Evolutionary conservation across 1,140 invertebrate species (phyloP).

Genomic region (Pogonus chalceus): DNA sequence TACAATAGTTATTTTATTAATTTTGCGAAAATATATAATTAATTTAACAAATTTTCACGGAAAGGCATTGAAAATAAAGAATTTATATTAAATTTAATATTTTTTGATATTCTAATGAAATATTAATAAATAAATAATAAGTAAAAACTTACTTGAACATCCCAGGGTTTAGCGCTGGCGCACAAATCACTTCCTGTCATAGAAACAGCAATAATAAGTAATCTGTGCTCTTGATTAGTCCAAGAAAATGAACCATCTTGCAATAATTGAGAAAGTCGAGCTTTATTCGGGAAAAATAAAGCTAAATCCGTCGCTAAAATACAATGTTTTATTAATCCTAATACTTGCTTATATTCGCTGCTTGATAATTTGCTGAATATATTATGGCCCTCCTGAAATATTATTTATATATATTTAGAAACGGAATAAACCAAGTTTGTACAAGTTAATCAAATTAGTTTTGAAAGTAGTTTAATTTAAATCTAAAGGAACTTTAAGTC

Average conservation of each 20-base stretch:
- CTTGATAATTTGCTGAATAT: constrained; percentile 65
- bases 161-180: constrained; percentile 72
- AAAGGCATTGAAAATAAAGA: no score
- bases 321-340: constrained; percentile 66
- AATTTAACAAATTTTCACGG: no score
- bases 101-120: no score
- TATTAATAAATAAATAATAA: background rate
- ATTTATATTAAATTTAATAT: no score
- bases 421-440: no score
- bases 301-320: constrained; percentile 78
- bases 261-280: constrained; percentile 48
- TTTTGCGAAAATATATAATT: no score
- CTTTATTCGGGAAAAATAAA: constrained; percentile 67
- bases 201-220: constrained; percentile 57
- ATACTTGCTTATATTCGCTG: constrained; percentile 66
- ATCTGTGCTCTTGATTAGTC: constrained; percentile 49
- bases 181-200: constrained; percentile 80
- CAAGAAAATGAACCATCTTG: constrained; percentile 49
- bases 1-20: no score
- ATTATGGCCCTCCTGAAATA: constrained; percentile 62
- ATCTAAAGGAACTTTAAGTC: background rate
- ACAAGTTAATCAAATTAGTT: background rate
- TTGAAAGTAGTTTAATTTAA: background rate
- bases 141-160: constrained; percentile 49
- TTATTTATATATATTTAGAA: no score